These are phyloP conservation scores for Disparrhopalites patrizii DNA, from an alignment of 2,888 invertebrate genomes.

Conservation along the genomic window DNA sequence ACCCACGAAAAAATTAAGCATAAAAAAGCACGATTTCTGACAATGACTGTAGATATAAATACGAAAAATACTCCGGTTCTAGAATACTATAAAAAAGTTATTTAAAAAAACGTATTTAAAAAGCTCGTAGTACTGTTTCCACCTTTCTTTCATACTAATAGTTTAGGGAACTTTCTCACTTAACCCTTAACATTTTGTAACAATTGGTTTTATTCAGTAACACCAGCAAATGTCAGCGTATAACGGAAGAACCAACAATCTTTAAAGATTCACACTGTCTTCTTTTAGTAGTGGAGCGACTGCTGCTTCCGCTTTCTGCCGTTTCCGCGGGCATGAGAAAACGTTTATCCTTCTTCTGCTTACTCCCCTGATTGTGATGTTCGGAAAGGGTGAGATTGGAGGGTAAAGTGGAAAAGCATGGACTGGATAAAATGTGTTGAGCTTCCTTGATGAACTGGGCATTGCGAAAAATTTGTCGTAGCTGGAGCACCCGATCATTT, in stretches of 20 bases:
- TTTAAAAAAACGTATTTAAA: too few relatives aligned
- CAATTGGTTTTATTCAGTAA: too few relatives aligned
- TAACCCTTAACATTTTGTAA: too few relatives aligned
- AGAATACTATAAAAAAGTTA: too few relatives aligned
- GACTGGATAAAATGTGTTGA: slow-evolving; percentile 17
- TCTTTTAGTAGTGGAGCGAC: neutral
- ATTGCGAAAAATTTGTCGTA: slow-evolving; percentile 37
- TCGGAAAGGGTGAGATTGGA: neutral
- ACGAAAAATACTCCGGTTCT: too few relatives aligned
- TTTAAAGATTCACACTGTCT: neutral
- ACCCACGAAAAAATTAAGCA: too few relatives aligned
- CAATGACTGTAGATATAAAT: too few relatives aligned
- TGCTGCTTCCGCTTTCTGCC: neutral
- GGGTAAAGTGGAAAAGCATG: slow-evolving; percentile 4
- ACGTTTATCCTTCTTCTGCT: neutral
- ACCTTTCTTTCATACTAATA: too few relatives aligned
- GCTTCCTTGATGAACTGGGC: slow-evolving; percentile 28
- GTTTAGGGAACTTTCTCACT: too few relatives aligned
- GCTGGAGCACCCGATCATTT: slow-evolving; percentile 42
- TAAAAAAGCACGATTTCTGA: too few relatives aligned
- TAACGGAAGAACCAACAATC: neutral
- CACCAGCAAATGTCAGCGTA: too few relatives aligned
- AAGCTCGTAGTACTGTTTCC: too few relatives aligned
- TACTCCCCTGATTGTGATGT: neutral
- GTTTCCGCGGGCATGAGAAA: neutral